Base-by-base conservation (phyloP, 2,797 vertebrate genomes). In the Gobionotothen gibberifrons region DNA sequence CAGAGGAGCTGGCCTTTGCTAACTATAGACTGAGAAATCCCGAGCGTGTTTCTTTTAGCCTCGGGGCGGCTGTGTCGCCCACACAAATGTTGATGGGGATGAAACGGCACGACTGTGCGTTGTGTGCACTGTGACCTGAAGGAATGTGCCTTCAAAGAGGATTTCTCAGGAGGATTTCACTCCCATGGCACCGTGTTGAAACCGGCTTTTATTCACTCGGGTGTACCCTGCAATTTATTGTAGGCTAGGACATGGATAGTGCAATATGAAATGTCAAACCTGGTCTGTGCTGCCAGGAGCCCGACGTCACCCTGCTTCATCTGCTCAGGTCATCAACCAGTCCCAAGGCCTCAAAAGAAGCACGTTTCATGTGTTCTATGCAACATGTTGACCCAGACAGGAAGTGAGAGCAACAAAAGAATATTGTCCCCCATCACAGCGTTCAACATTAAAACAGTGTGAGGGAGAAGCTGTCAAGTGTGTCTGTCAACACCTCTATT, bases 401-500 rank as follows among this genome's bases (percentile, higher is more conserved):
- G 47, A 77, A 72, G 54, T 43, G 36, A 17, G 53, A 51, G 67
- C 51, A 66, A 39, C 70, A 43, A 22, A 79, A 64, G 44, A 9
- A 1, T 42, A 57, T 51, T 70, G 63, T 49, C 58, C 69, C 29
- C 55, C 57, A 4, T 69, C 66, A 43, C 83, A 74, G 63, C 81
- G 55, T 58, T 58, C 87, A 82, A 84, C 86, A 85, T 90, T 85
- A 86, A 90, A 93, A 90, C 90, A 87, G 93, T 93, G 77, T 90
- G 93, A 89, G 91, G 81, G 62, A 81, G 80, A 87, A 88, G 88
- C 92, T 90, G 90, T 93, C 92, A 93, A 93, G 90, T 90, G 91
- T 77, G 78, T 80, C 92, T 94, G 93, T 94, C 94, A 93, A 94
- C 94, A 92, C 94, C 90, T 94, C 92, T 87, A 89, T 93, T 91